These are phyloP conservation scores for Lasius fuliginosus DNA, from an alignment of 2,888 invertebrate species.

Conservation along the genomic window DNA sequence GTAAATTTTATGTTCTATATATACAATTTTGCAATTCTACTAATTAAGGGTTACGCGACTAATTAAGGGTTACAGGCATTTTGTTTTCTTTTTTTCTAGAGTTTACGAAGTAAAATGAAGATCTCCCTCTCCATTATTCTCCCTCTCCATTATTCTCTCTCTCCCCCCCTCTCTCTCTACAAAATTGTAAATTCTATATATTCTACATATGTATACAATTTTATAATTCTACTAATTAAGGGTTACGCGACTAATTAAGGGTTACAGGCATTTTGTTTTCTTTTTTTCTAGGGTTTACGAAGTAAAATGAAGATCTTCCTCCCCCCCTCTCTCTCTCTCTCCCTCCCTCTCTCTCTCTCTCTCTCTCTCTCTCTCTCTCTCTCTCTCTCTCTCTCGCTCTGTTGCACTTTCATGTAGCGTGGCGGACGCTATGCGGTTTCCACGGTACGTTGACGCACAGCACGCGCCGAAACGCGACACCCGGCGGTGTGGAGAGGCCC, in stretches of 20 bases:
- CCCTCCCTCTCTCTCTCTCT: no score
- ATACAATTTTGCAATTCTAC: not conserved
- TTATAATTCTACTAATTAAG: no score
- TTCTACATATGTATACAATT: no score
- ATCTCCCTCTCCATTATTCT: no score
- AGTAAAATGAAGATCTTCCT: not conserved
- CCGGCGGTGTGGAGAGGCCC: slow-evolving; percentile 75
- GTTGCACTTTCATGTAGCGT: slow-evolving; percentile 7
- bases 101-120: not conserved
- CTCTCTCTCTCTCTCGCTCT: not conserved
- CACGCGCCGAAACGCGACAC: slow-evolving; percentile 85
- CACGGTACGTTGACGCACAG: slow-evolving; percentile 79
- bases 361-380: not conserved
- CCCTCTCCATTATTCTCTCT: no score
- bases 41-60: not conserved
- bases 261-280: no score
- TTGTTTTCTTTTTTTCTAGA: not conserved
- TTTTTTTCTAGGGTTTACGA: no score
- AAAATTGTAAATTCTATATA: no score
- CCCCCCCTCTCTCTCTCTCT: no score
- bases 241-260: no score
- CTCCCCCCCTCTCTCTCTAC: no score
- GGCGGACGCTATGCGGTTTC: slow-evolving; percentile 75
- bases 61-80: not conserved
- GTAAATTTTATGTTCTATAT: no score